These are phyloP conservation scores for Seira ritae DNA, from an alignment of 2,888 invertebrate species.

Conservation along the genomic window DNA sequence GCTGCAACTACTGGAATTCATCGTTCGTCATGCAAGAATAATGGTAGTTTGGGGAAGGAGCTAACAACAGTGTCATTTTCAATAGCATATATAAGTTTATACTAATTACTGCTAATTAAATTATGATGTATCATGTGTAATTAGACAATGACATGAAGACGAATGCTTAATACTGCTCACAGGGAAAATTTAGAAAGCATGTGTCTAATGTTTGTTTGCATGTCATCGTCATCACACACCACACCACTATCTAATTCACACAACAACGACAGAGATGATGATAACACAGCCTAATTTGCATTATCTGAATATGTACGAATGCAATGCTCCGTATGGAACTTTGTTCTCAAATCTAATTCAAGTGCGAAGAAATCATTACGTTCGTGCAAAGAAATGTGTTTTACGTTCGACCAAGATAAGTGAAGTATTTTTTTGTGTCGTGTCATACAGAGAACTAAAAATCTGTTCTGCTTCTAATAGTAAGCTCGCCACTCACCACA, in stretches of 20 bases:
- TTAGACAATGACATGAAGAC: constrained; percentile 30
- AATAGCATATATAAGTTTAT: not conserved
- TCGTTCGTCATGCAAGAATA: too few species aligned
- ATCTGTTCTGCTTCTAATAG: too few species aligned
- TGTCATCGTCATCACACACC: too few species aligned
- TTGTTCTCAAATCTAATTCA: not conserved
- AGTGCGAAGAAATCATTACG: not conserved
- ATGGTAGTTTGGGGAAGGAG: too few species aligned
- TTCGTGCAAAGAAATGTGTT: not conserved
- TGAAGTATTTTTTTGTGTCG: not conserved
- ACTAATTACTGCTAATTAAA: constrained; percentile 61
- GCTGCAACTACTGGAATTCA: too few species aligned
- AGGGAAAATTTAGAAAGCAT: not conserved
- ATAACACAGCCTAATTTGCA: not conserved
- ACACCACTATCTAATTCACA: too few species aligned
- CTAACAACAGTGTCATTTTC: not conserved
- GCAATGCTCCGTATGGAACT: not conserved
- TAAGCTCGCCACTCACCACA: too few species aligned
- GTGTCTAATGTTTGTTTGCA: not conserved
- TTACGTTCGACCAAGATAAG: not conserved
- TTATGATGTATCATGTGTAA: constrained; percentile 47
- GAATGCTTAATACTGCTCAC: not conserved
- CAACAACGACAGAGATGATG: too few species aligned
- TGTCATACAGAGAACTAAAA: too few species aligned
- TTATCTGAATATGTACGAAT: not conserved